Conservation (phyloP, 2,888 invertebrate genomes). For the Mycalesis mineus region DNA sequence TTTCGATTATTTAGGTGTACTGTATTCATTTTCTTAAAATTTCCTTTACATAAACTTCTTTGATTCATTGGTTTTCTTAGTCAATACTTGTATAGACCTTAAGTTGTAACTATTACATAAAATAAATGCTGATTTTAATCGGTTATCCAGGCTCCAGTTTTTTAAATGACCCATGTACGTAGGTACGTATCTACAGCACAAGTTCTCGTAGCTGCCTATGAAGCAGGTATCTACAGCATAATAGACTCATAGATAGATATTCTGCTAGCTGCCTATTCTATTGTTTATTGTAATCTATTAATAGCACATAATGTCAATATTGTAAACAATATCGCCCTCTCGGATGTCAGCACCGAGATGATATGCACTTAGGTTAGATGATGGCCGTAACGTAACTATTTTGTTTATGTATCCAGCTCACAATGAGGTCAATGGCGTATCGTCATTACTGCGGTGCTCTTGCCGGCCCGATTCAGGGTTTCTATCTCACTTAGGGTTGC, state of each 20-base stretch:
- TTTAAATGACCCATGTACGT: too few species aligned
- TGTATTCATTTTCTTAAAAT: too few species aligned
- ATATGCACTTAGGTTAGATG: constrained; percentile 31
- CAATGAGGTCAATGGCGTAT: constrained; percentile 62
- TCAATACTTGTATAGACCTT: too few species aligned
- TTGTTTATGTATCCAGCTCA: constrained; percentile 51
- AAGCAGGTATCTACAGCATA: too few species aligned
- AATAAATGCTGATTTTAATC: too few species aligned
- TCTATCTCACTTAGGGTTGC: constrained; percentile 23
- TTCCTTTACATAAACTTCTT: too few species aligned
- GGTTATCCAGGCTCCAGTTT: too few species aligned
- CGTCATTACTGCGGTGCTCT: constrained; percentile 44
- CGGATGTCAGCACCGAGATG: constrained; percentile 23
- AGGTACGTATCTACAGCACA: too few species aligned
- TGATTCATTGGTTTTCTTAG: too few species aligned
- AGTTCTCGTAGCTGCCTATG: too few species aligned
- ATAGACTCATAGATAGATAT: neutral
- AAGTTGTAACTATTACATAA: too few species aligned
- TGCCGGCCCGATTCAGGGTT: constrained; percentile 47
- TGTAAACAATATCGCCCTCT: constrained; percentile 24
- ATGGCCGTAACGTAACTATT: constrained; percentile 37
- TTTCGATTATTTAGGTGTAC: too few species aligned
- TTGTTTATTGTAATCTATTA: constrained; percentile 15
- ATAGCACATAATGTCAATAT: constrained; percentile 13
- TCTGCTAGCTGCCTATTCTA: neutral